Percentiles rank a stretch among this genome's conserved stretches.
phyloP scores from a whole-genome alignment of 2,888 invertebrate genomes.

The Proisotoma minuta region DNA sequence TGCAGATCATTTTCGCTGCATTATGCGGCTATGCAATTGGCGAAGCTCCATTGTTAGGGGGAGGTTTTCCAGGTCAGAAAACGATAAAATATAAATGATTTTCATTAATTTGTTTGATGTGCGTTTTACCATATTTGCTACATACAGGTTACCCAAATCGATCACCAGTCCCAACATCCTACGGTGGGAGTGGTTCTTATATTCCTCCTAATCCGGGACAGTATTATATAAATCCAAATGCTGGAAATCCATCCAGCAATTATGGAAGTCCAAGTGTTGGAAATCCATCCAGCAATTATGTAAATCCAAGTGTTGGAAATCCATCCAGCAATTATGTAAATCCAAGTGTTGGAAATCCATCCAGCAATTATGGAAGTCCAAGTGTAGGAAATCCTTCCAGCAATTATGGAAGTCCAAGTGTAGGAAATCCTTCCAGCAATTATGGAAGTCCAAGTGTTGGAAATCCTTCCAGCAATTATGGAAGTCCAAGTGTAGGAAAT shows the following conservation, averaged over 20 bases:
- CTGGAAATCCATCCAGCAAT: too few relatives aligned
- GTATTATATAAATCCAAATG: too few relatives aligned
- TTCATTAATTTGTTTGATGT: neutral
- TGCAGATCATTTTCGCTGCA: neutral
- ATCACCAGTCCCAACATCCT: constrained; percentile 23
- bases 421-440: too few relatives aligned
- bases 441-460: too few relatives aligned
- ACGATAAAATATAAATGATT: neutral
- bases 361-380: too few relatives aligned
- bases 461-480: neutral
- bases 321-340: too few relatives aligned
- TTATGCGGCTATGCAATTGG: constrained; percentile 17
- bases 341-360: too few relatives aligned
- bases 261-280: too few relatives aligned
- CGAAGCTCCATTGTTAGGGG: constrained; percentile 20
- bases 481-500: neutral
- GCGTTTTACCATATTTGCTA: neutral
- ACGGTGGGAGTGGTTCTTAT: constrained; percentile 24
- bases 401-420: too few relatives aligned
- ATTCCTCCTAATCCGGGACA: constrained; percentile 12
- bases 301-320: too few relatives aligned
- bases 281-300: too few relatives aligned
- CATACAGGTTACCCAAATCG: constrained; percentile 23
- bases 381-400: too few relatives aligned
- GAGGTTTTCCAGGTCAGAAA: constrained; percentile 11